Percentiles rank a stretch among this genome's conserved stretches.
Conservation (phyloP, 2,113 vertebrate species). For the Amia ocellicauda region DNA sequence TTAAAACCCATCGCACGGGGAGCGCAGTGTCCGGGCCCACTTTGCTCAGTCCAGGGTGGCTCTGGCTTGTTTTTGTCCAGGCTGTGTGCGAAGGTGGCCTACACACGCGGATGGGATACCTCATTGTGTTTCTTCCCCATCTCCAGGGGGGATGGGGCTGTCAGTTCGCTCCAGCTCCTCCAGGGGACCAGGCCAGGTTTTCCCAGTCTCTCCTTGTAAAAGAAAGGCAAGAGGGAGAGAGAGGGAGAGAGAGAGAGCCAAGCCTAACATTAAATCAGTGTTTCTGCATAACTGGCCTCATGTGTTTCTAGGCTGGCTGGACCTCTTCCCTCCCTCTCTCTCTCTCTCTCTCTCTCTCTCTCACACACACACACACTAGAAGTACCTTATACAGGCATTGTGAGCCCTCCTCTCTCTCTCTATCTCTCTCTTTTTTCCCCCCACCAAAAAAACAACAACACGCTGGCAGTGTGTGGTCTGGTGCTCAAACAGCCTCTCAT, state of each 20-base stretch:
- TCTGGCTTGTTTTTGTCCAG: too few relatives aligned
- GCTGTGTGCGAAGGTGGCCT: background rate
- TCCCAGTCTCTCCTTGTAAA: constrained; percentile 50
- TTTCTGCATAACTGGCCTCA: constrained; percentile 74
- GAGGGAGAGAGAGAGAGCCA: constrained; percentile 70
- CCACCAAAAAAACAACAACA: constrained; percentile 5
- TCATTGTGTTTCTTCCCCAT: background rate
- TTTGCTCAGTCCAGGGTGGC: too few relatives aligned
- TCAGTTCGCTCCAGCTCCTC: constrained; percentile 25
- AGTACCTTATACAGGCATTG: constrained; percentile 41
- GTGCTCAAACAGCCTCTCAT: background rate
- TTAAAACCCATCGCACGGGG: too few relatives aligned
- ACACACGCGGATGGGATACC: background rate
- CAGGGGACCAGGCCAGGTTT: constrained; percentile 48
- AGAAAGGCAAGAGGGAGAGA: constrained; percentile 56
- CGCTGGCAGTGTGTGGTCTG: background rate
- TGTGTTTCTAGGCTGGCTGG: constrained; percentile 59
- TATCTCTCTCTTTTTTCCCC: background rate
- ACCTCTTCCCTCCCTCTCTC: constrained; percentile 33
- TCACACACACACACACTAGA: constrained; percentile 29
- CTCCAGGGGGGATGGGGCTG: background rate
- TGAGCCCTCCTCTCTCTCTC: constrained; percentile 14
- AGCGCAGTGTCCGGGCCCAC: too few relatives aligned
- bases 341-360: constrained; percentile 22
- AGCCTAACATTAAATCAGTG: constrained; percentile 76